Base-by-base conservation (phyloP, 1,140 invertebrate genomes). In the Phthorimaea operculella region DNA sequence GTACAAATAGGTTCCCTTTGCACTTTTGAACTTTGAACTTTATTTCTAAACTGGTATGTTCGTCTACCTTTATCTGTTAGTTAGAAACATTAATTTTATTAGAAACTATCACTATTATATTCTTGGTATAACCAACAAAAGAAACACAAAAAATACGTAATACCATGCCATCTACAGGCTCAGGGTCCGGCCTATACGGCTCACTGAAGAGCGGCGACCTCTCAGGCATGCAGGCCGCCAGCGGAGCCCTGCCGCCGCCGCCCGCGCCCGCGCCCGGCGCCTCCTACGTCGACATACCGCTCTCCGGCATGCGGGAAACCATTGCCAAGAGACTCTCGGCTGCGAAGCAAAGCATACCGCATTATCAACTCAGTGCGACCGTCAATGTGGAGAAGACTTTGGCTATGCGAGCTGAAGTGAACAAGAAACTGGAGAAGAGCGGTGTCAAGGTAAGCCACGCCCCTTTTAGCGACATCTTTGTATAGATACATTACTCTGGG, bases 281-380 rank as follows among this genome's bases (percentile, higher is more conserved):
- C 50, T 73, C 86, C 52, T 97, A 88, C 76, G 82, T 88, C 21
- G 98, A 99, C 84, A 90, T 97, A 57, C 93, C 95, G 4, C 86
- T 99, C 21, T 92, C 94, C 0, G 94, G 91, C 73, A 96, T 99
- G 83, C 87, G 98, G 58, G 90, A 90, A 55, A 91, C 95, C 17
- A 98, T 99, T 74, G 98, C 97, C 5, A 96, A 96, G 83, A 87
- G 98, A 62, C 87, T 99, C 17, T 79, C 93, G 0, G 90, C 96
- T 73, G 99, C 98, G 33, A 99, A 99, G 87, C 91, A 91, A 68
- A 90, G 87, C 28, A 97, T 99, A 76, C 98, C 98, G 18, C 98
- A 99, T 85, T 99, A 99, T 86, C 99, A 99, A 83, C 86, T 99
- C 0, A 92, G 92, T 0, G 88, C 93, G 21, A 96, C 99, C 58